Conservation (phyloP, 2,888 invertebrate genomes). For the Auanema sp. region DNA sequence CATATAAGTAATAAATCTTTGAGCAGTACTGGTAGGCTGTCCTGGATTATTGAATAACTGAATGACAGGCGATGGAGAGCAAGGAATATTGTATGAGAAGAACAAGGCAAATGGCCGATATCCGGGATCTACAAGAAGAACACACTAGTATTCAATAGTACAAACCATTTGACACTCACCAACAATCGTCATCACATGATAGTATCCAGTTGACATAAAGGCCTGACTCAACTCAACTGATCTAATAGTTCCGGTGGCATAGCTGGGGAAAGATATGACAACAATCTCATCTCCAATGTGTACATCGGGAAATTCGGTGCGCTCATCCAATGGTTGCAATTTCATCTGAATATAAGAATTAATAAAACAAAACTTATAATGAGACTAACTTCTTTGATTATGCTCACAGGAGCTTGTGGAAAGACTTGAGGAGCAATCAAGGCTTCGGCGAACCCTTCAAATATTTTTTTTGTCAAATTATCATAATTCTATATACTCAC, state of each 20-base stretch:
- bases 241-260: conserved; percentile 25
- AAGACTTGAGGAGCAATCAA: conserved; percentile 27
- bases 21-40: neutral
- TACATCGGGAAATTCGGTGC: conserved; percentile 29
- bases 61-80: conserved; percentile 21
- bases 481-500: conserved; percentile 15
- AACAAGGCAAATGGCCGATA: conserved; percentile 35
- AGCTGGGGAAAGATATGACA: conserved; percentile 27
- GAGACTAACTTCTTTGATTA: conserved; percentile 10
- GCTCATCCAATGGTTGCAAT: conserved; percentile 26
- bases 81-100: conserved; percentile 30
- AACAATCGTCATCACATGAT: conserved; percentile 33
- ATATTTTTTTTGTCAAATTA: neutral
- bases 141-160: neutral
- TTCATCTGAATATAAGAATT: conserved; percentile 12
- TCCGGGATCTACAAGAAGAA: conserved; percentile 23
- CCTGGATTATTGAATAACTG: conserved; percentile 7
- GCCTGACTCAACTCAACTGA: conserved; percentile 9
- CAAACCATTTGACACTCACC: conserved; percentile 17
- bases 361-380: neutral
- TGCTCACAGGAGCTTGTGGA: conserved; percentile 22
- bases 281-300: conserved; percentile 41
- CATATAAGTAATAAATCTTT: conserved; percentile 24
- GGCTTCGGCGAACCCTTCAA: conserved; percentile 34
- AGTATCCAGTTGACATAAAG: conserved; percentile 19